A percentile compares a stretch with the other conserved stretches of the same genome.
Evolutionary conservation across 1,140 invertebrate species (phyloP).

Genomic region (Formica selysi): DNA sequence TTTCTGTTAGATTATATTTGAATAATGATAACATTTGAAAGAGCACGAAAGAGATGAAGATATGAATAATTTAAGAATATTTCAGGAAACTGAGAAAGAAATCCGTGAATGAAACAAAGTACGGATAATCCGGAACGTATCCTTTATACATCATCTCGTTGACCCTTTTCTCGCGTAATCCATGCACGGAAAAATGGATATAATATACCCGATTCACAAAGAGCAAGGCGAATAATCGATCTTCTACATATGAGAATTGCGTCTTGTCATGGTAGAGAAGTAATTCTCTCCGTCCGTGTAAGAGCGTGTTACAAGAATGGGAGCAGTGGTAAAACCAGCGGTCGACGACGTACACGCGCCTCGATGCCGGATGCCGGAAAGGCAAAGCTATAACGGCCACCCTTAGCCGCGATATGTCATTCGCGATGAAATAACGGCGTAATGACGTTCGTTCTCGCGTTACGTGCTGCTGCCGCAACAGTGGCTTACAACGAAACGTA

Average conservation of each 20-base stretch:
- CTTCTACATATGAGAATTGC: constrained; percentile 11
- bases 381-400: constrained; percentile 30
- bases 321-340: constrained; percentile 8
- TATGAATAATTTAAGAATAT: constrained; percentile 3
- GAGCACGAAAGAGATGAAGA: not conserved
- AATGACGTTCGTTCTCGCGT: constrained; percentile 49
- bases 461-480: constrained; percentile 13
- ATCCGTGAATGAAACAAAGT: constrained; percentile 1
- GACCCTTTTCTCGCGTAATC: constrained; percentile 24
- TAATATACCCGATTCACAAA: constrained; percentile 15
- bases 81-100: not conserved
- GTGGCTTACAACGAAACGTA: constrained; percentile 54
- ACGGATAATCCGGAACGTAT: not conserved
- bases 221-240: constrained; percentile 33
- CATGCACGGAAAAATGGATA: not conserved
- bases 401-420: constrained; percentile 58
- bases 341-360: not conserved
- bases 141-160: constrained; percentile 10
- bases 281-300: constrained; percentile 10
- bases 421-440: constrained; percentile 50
- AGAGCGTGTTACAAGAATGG: constrained; percentile 39
- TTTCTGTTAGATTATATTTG: constrained; percentile 5
- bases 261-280: not conserved
- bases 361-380: constrained; percentile 34
- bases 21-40: constrained; percentile 4